Evolutionary conservation across 2,888 invertebrate genomes (phyloP).

Genomic region (Cantharis lateralis): DNA sequence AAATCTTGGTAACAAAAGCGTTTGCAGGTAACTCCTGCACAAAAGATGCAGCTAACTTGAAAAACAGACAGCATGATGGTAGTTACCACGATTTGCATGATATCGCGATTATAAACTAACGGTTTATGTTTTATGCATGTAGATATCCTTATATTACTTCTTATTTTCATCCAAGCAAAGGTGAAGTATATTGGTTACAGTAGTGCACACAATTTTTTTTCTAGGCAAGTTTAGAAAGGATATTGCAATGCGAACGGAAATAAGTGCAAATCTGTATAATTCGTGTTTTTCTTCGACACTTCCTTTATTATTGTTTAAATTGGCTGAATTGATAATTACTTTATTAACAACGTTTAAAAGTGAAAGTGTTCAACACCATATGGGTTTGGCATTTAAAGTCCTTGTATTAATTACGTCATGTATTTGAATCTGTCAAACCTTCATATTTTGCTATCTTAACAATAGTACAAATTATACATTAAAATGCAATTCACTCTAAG

Average conservation of each 20-base stretch:
- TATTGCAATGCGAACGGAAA: not conserved
- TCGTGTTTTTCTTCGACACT: not conserved
- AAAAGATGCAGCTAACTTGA: not conserved
- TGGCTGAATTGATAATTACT: not conserved
- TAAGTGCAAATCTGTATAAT: not conserved
- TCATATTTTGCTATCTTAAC: not conserved
- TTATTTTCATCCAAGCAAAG: not conserved
- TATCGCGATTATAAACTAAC: not conserved
- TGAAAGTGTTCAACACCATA: slow-evolving; percentile 10
- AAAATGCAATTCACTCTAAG: not conserved
- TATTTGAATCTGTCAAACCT: not conserved
- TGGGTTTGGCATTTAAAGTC: slow-evolving; percentile 16
- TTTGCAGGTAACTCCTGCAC: not conserved
- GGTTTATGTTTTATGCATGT: not conserved
- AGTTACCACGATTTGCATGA: not conserved
- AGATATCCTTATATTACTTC: not conserved
- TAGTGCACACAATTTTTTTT: not conserved
- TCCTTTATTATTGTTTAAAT: not conserved
- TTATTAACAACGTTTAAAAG: slow-evolving; percentile 1
- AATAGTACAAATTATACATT: not conserved
- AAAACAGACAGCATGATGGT: not conserved
- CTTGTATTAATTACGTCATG: slow-evolving; percentile 2
- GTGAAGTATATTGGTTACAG: not conserved
- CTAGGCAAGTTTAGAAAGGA: not conserved
- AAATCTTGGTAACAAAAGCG: not conserved